phyloP scores from a whole-genome alignment of 1,140 invertebrate species.

The Calliopsis andreniformis region DNA sequence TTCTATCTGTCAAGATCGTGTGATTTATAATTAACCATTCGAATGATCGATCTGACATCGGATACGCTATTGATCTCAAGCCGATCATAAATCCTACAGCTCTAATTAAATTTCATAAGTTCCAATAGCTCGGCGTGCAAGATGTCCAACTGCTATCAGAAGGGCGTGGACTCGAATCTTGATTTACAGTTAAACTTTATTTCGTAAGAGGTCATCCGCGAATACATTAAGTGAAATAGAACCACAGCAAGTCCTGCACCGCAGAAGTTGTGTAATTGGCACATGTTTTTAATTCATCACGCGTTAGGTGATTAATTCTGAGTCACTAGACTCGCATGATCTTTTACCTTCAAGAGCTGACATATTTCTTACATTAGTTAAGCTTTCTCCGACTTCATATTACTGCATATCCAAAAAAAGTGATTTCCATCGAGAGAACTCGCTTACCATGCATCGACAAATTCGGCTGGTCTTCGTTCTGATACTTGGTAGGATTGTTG shows the following conservation, averaged over 20 bases:
- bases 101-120: constrained; percentile 39
- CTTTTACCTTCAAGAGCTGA: too few relatives aligned
- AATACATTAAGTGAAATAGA: constrained; percentile 20
- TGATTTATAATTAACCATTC: neutral
- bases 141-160: too few relatives aligned
- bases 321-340: neutral
- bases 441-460: neutral
- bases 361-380: too few relatives aligned
- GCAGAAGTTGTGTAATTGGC: constrained; percentile 14
- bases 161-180: too few relatives aligned
- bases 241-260: neutral
- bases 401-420: neutral
- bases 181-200: constrained; percentile 39
- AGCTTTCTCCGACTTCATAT: neutral
- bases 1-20: neutral
- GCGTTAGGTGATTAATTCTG: neutral
- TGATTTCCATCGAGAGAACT: neutral
- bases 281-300: constrained; percentile 36
- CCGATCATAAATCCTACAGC: constrained; percentile 19
- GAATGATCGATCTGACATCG: neutral
- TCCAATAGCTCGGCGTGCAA: too few relatives aligned
- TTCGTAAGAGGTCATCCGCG: constrained; percentile 3
- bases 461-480: neutral
- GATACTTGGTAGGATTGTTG: neutral
- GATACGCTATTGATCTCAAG: neutral